Base-by-base conservation (phyloP, 2,888 invertebrate genomes). In the Drosophila putrida region DNA sequence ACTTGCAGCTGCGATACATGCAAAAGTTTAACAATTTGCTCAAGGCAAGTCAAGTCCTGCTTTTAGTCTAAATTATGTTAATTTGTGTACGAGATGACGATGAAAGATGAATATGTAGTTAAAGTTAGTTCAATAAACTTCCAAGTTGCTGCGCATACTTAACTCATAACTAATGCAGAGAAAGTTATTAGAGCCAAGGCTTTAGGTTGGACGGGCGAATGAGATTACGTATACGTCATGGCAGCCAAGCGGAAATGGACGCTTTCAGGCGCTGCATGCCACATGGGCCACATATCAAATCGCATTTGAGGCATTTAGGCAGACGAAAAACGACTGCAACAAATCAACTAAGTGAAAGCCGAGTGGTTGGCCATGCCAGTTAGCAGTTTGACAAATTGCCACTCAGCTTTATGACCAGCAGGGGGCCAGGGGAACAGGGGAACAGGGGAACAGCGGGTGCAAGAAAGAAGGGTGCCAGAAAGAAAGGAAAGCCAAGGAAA, bases 371-470 rank as follows among this genome's bases (percentile, higher is more conserved):
- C 71, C 80, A 62, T 69, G 65, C 88, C 88, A 86, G 88, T 88
- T 88, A 84, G 82, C 84, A 75, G 87, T 75, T 79, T 85, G 85
- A 85, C 83, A 85, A 85, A 85, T 89, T 85, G 86, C 86, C 88
- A 79, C 89, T 79, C 80, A 65, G 71, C 82, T 68, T 59, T 80
- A 67, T 55, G 78, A 70, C 54, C 65, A 49, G 43, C 41, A 59
- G 10, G 11, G 10, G n/a, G 20, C 6, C 15, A 27, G 46, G 11
- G 8, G n/a, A 25, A 9, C 15, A 27, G 38, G 51, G n/a, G n/a
- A 13, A 11, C 4, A 6, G 46, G 11, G 8, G n/a, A 25, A 9
- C 15, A 27, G 38, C 49, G n/a, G n/a, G n/a, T n/a, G n/a, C n/a
- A n/a, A n/a, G n/a, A 13, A 11, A 4, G 4, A n/a, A 43, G 43